Conservation (phyloP, 2,888 invertebrate species). For the Drosophila siamana region DNA sequence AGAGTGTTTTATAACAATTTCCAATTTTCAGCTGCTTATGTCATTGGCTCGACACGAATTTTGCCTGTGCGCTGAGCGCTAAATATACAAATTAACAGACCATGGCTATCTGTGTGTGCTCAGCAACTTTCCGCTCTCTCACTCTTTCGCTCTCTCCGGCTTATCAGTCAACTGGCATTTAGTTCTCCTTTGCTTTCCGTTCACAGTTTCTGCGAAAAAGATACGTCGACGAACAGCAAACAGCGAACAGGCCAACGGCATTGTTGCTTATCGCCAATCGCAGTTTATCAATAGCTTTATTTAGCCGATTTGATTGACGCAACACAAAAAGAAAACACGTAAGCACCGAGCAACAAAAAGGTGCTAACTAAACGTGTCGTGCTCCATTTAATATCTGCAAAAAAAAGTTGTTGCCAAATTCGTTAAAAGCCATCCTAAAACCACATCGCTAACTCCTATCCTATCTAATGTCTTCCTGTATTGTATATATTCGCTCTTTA, state of each 20-base stretch:
- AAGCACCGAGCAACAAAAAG: slow-evolving; percentile 39
- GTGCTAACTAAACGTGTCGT: slow-evolving; percentile 6
- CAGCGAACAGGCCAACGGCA: slow-evolving; percentile 11
- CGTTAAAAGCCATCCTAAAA: slow-evolving; percentile 1
- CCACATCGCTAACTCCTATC: background rate
- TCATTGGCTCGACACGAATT: slow-evolving; percentile 5
- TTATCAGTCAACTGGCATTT: slow-evolving; percentile 43
- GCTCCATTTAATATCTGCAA: slow-evolving; percentile 2
- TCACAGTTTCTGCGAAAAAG: slow-evolving; percentile 45
- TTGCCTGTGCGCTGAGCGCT: slow-evolving; percentile 1
- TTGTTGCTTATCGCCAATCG: slow-evolving; percentile 61
- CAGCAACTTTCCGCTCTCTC: background rate
- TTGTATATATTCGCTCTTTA: slow-evolving; percentile 9
- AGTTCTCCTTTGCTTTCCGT: slow-evolving; percentile 38
- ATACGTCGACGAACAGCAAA: slow-evolving; percentile 1
- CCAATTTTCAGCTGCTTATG: slow-evolving; percentile 11
- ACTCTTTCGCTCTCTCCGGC: slow-evolving; percentile 5
- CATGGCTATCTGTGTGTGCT: slow-evolving; percentile 12
- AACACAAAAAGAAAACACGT: slow-evolving; percentile 52
- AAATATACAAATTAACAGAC: slow-evolving; percentile 39
- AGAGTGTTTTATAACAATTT: slow-evolving; percentile 13
- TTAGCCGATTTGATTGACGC: slow-evolving; percentile 66
- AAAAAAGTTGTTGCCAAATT: slow-evolving; percentile 2
- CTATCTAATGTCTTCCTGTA: slow-evolving; percentile 4
- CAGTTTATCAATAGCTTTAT: slow-evolving; percentile 72